Evolutionary conservation across 2,113 vertebrate genomes (phyloP), one percentile per base, ranked within the genome.

Genomic region (Semicossyphus pulcher): DNA sequence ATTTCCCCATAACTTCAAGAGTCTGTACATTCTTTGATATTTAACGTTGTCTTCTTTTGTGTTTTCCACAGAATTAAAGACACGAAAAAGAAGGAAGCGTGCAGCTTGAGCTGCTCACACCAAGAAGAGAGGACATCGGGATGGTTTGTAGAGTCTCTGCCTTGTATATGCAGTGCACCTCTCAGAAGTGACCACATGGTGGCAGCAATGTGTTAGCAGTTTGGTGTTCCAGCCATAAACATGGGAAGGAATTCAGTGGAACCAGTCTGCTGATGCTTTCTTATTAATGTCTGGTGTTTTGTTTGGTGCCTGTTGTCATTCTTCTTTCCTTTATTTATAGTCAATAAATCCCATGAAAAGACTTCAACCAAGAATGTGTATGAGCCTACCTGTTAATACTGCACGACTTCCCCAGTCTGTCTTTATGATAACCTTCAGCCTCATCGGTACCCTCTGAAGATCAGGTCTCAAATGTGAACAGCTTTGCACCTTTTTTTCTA

Each of bases 61-160:
- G 18, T 44, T 15, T 65, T 56, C 54, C 16, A 56, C 44, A 85
- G 73, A 62, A 3, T 29, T 32, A 53, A 83, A 81, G 29, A 58
- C 10, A 6, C 37, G 31, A 26, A 79, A 60, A 58, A 66, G 49
- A 52, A 51, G 11, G 26, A 81, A 58, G 31, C 6, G 32, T 53
- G 10, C 44, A 52, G 14, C 34, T 12, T 81, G 29, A 85, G 51
- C 49, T 36, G 10, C 25, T 53, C 51, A 68, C 34, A 32, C 10
- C 26, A 20, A 3, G 4, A 36, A 20, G n/a, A 57, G 14, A 3
- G 6, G 31, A 44, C 1, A 10, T 1, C 26, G 14, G 9, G 26
- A 15, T n/a, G n/a, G n/a, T n/a, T n/a, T n/a, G n/a, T n/a, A n/a
- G n/a, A n/a, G n/a, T n/a, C n/a, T n/a, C 15, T 10, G 41, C 15